A percentile compares a stretch with the other conserved stretches of the same genome.
These are phyloP conservation scores for Drosophila hydei DNA, from an alignment of 1,140 invertebrate species.

Conservation along the genomic window DNA sequence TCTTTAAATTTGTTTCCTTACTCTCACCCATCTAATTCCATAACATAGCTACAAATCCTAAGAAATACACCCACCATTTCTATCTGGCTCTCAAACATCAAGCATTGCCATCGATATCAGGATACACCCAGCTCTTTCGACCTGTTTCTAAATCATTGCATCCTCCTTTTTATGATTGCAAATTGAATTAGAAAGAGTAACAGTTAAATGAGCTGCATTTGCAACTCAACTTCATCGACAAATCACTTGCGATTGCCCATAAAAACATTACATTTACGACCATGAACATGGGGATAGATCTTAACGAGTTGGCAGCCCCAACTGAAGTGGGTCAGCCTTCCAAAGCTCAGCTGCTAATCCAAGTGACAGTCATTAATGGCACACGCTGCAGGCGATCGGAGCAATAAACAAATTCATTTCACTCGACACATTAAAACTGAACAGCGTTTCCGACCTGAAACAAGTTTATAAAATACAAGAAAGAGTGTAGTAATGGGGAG, in stretches of 20 bases:
- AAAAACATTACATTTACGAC: slow-evolving; percentile 51
- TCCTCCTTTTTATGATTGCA: background rate
- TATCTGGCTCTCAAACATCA: no score
- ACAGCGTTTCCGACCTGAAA: slow-evolving; percentile 31
- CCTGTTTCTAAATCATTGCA: background rate
- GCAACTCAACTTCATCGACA: slow-evolving; percentile 14
- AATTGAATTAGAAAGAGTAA: slow-evolving; percentile 6
- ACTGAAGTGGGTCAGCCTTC: slow-evolving; percentile 60
- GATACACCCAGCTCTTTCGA: background rate
- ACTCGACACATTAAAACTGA: slow-evolving; percentile 45
- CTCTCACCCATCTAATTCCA: no score
- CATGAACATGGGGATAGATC: slow-evolving; percentile 26
- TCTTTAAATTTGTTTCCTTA: no score
- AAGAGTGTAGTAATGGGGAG: background rate
- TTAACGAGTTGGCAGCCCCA: slow-evolving; percentile 41
- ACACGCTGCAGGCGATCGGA: slow-evolving; percentile 57
- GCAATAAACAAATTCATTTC: slow-evolving; percentile 74
- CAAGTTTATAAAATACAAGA: slow-evolving; percentile 36
- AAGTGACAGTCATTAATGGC: slow-evolving; percentile 73
- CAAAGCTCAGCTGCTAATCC: slow-evolving; percentile 57
- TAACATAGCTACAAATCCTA: no score
- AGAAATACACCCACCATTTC: no score
- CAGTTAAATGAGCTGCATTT: slow-evolving; percentile 1
- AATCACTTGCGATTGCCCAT: slow-evolving; percentile 25
- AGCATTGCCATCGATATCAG: no score